Conservation (phyloP, 2,888 invertebrate species). For the Amphipyra tragopoginis region DNA sequence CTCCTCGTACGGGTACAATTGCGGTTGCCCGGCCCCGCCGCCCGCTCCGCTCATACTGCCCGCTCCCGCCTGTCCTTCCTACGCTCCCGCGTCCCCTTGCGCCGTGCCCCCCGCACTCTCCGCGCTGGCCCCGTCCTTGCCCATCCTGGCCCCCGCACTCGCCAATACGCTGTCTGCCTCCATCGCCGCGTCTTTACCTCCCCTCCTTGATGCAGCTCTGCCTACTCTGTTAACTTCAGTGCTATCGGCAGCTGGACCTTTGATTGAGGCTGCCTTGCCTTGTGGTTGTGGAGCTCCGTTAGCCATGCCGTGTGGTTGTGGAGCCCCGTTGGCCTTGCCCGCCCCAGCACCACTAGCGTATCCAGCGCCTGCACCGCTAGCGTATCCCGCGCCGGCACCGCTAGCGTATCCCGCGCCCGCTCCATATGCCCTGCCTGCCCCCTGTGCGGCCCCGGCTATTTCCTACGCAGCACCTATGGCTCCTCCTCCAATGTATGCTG, state of each 20-base stretch:
- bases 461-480: conserved; percentile 28
- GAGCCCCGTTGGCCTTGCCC: conserved; percentile 8
- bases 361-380: no score
- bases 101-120: conserved; percentile 50
- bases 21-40: conserved; percentile 24
- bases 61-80: conserved; percentile 22
- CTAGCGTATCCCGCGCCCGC: conserved; percentile 5
- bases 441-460: conserved; percentile 9
- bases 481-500: conserved; percentile 40
- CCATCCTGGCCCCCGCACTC: conserved; percentile 61
- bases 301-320: no score
- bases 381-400: background rate
- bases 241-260: conserved; percentile 67
- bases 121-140: conserved; percentile 60
- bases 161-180: conserved; percentile 62
- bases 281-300: conserved; percentile 10
- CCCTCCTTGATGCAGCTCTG: conserved; percentile 68
- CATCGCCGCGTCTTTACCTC: conserved; percentile 61
- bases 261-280: conserved; percentile 63
- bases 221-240: conserved; percentile 72
- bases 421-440: background rate
- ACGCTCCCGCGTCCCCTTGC: conserved; percentile 21
- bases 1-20: conserved; percentile 31
- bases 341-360: conserved; percentile 10
- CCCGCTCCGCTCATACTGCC: conserved; percentile 52